phyloP scores from a whole-genome alignment of 2,888 invertebrate species.

The Lycia hirtaria region DNA sequence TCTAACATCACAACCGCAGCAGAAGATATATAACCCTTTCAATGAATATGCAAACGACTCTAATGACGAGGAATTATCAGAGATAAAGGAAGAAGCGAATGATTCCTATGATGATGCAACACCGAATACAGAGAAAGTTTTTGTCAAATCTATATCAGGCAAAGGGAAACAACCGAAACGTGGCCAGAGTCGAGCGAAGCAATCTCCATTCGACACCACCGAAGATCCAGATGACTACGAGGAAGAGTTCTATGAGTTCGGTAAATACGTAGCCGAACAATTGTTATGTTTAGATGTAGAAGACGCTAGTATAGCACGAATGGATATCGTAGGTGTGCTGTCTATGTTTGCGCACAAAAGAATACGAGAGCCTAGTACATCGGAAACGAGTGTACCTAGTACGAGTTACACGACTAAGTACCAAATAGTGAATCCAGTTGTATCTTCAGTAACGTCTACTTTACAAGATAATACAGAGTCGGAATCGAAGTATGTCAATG shows the following conservation, averaged over 20 bases:
- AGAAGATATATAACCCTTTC: not conserved
- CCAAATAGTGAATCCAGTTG: not conserved
- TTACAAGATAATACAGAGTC: too few species aligned
- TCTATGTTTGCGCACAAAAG: not conserved
- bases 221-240: not conserved
- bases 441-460: not conserved
- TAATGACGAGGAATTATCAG: not conserved
- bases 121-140: not conserved
- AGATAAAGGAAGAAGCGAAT: not conserved
- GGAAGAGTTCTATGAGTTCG: constrained; percentile 1
- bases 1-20: not conserved
- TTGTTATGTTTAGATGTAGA: not conserved
- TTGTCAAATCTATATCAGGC: not conserved
- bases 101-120: not conserved
- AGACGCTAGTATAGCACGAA: not conserved
- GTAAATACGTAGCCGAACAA: constrained; percentile 3
- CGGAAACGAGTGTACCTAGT: not conserved
- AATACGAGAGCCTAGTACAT: not conserved
- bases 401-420: not conserved
- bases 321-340: not conserved
- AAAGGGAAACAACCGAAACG: not conserved
- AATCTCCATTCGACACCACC: not conserved
- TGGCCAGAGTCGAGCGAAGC: not conserved
- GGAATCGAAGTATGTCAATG: too few species aligned
- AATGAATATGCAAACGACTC: constrained; percentile 4